Conservation (phyloP, 2,113 vertebrate species). For the Ranitomeya variabilis region DNA sequence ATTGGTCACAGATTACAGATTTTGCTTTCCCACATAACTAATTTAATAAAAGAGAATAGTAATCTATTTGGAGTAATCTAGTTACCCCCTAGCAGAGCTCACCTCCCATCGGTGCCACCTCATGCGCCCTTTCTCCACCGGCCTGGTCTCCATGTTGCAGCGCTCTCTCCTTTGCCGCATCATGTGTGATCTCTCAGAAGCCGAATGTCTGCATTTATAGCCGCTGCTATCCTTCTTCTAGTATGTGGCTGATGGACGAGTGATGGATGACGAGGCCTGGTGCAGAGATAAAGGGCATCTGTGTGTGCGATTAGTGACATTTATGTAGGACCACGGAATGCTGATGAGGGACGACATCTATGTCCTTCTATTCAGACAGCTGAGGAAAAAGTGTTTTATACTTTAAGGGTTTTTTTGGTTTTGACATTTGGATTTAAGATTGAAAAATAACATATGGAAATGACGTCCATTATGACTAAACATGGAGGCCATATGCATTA, state of each 20-base stretch:
- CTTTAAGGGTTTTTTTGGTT: too few relatives aligned
- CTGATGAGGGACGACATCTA: neutral
- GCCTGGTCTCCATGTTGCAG: neutral
- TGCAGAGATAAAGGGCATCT: neutral
- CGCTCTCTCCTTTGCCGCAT: neutral
- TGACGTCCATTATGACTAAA: neutral
- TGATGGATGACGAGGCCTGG: neutral
- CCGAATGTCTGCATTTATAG: neutral
- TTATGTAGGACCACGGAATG: neutral
- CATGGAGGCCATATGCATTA: too few relatives aligned
- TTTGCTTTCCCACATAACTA: neutral
- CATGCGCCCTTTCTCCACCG: neutral
- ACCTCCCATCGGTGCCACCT: slow-evolving; percentile 33
- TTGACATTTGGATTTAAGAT: neutral
- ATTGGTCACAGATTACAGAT: neutral
- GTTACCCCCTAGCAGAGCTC: neutral
- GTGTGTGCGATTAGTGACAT: neutral
- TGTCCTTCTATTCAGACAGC: neutral
- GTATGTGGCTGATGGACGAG: neutral
- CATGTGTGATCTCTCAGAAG: neutral
- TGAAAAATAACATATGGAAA: neutral
- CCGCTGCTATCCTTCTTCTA: neutral
- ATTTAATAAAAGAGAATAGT: neutral
- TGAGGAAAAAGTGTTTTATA: neutral
- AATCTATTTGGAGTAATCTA: neutral